phyloP scores from a whole-genome alignment of 2,888 invertebrate genomes.

The Sinohyriopsis cumingii region DNA sequence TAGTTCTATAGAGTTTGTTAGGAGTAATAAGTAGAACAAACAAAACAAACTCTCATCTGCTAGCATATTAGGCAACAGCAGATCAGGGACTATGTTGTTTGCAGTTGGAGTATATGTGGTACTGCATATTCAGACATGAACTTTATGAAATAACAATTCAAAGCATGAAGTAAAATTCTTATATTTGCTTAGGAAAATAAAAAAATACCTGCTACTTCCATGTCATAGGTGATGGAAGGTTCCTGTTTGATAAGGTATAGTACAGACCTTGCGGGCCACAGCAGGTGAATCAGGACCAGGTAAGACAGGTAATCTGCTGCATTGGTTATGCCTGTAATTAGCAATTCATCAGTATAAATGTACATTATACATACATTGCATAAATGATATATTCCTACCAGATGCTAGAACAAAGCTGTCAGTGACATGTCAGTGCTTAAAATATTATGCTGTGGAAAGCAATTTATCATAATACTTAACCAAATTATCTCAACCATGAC shows the following conservation, averaged over 20 bases:
- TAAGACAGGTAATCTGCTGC: constrained; percentile 96
- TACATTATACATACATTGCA: background rate
- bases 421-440: no score
- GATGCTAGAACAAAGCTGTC: no score
- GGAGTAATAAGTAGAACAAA: no score
- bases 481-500: no score
- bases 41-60: no score
- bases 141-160: background rate
- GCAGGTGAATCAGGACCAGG: constrained; percentile 93
- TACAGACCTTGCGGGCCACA: constrained; percentile 96
- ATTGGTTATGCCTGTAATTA: constrained; percentile 88
- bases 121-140: background rate
- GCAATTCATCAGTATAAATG: background rate
- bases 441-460: no score
- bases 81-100: no score
- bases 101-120: background rate
- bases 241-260: constrained; percentile 81
- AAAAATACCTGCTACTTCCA: constrained; percentile 57
- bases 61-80: no score
- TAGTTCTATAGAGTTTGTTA: no score
- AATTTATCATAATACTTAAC: no score
- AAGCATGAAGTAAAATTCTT: background rate
- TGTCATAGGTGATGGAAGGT: constrained; percentile 57
- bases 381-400: no score
- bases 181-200: background rate